phyloP scores from a whole-genome alignment of 2,888 invertebrate genomes.

The Aleiodes testaceus region DNA sequence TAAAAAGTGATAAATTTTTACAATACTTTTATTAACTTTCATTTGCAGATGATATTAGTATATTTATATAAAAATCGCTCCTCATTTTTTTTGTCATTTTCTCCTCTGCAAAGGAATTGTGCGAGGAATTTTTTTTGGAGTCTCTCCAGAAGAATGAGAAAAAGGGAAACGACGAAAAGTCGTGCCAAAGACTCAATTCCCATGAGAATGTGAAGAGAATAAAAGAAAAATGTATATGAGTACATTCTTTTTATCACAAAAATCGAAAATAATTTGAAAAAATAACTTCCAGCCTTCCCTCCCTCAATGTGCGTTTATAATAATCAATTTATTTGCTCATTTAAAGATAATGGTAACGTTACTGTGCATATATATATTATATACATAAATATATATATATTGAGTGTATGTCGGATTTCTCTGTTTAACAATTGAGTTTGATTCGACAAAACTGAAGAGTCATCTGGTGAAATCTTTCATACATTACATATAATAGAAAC shows the following conservation, averaged over 20 bases:
- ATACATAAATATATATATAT: conserved; percentile 41
- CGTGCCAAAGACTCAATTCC: conserved; percentile 54
- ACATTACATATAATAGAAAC: conserved; percentile 20
- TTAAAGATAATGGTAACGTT: conserved; percentile 66
- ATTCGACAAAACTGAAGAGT: background rate
- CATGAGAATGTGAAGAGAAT: conserved; percentile 20
- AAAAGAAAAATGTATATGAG: conserved; percentile 14
- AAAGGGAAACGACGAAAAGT: conserved; percentile 47
- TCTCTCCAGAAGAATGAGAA: conserved; percentile 22
- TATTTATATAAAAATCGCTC: background rate
- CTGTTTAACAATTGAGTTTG: background rate
- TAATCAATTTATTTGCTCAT: conserved; percentile 71
- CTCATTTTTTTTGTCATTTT: too few relatives aligned
- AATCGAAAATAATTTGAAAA: background rate
- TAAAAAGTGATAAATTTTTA: background rate
- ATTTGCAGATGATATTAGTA: background rate
- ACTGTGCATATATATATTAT: conserved; percentile 63
- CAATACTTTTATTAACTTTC: conserved; percentile 10
- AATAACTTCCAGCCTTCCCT: conserved; percentile 38
- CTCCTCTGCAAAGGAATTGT: background rate
- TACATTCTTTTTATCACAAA: background rate
- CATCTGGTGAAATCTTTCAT: background rate
- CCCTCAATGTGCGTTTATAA: conserved; percentile 57
- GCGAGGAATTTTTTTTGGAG: conserved; percentile 27
- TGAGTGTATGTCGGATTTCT: conserved; percentile 2